phyloP scores from a whole-genome alignment of 2,113 vertebrate genomes.

The Megaleporinus macrocephalus region DNA sequence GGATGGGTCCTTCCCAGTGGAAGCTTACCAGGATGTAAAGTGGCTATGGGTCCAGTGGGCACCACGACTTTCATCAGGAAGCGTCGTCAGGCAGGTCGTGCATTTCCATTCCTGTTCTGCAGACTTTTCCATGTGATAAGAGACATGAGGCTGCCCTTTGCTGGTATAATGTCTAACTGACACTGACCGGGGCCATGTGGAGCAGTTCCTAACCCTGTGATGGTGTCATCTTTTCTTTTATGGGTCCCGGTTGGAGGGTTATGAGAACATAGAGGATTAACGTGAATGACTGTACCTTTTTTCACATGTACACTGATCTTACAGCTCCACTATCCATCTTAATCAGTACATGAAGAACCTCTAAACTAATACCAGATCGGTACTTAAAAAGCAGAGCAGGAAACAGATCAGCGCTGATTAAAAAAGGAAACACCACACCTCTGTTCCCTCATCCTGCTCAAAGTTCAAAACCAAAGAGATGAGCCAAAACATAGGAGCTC shows the following conservation, averaged over 20 bases:
- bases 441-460: constrained; percentile 55
- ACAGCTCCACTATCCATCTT: neutral
- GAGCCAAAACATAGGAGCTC: constrained; percentile 46
- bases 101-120: constrained; percentile 45
- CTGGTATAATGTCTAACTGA: neutral
- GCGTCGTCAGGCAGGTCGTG: constrained; percentile 43
- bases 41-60: constrained; percentile 25
- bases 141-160: constrained; percentile 12
- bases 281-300: neutral
- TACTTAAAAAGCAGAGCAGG: neutral
- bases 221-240: neutral
- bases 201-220: neutral
- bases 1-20: constrained; percentile 9
- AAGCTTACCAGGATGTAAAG: constrained; percentile 23
- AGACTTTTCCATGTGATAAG: constrained; percentile 55
- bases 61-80: constrained; percentile 49
- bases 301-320: neutral
- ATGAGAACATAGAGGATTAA: neutral
- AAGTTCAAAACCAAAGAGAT: constrained; percentile 51
- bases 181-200: neutral
- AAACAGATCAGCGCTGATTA: constrained; percentile 35
- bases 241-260: neutral
- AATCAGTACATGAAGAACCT: neutral
- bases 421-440: constrained; percentile 55
- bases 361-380: neutral